Base-by-base conservation (phyloP, 2,797 vertebrate genomes). In the Pempheris klunzingeri region DNA sequence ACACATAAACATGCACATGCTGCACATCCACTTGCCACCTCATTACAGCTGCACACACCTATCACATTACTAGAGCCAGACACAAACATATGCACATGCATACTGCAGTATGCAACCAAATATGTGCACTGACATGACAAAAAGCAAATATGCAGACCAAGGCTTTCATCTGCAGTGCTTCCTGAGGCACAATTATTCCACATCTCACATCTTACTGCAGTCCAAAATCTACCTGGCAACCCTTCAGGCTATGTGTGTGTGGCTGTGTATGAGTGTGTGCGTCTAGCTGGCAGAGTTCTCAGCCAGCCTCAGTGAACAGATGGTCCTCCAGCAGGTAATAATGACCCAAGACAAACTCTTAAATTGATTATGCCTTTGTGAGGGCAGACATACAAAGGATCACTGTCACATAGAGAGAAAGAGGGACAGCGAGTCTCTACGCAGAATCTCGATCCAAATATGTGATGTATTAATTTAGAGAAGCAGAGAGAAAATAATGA, bases 251-350 rank as follows among this genome's bases (percentile, higher is more conserved):
- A 8, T 47, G 63, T 75, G 63, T 83, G 71, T 54, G 49, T 49
- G 32, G 9, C 1, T 4, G 18, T 60, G 43, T 46, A 1, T 41
- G 47, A n/a, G 34, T 14, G 59, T 55, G 53, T 58, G 53, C 36
- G 32, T 57, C 17, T 47, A 49, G 41, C 65, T 69, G 65, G 74
- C 66, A 63, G 59, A 70, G 50, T 15, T 43, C 34, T 70, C 14
- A 9, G 52, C 50, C 74, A 77, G 57, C 74, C 79, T 84, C 71
- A 62, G 88, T 73, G 93, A 96, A 90, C 96, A 97, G 96, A 97
- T 97, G 96, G 95, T 91, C 77, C 80, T 96, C 90, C 94, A 96
- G 95, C 95, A 96, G 96, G 96, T 96, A 95, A 96, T 96, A 95
- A 96, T 96, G 93, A 93, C 93, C 93, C 89, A 92, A 93, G 92